Base-by-base conservation (phyloP, 2,113 vertebrate genomes). In the Aegotheles bennettii region DNA sequence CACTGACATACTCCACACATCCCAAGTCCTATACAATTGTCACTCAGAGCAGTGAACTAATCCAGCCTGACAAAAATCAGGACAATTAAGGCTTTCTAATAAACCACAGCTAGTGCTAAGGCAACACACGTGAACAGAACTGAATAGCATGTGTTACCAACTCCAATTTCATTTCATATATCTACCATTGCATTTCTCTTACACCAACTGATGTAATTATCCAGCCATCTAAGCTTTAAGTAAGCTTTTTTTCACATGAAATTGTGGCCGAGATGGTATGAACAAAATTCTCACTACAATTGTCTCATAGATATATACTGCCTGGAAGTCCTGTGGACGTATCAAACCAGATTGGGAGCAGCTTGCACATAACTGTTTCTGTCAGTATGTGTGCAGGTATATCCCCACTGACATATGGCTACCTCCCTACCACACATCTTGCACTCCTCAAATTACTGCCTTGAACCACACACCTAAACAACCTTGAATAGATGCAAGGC, bases 281-380 rank as follows among this genome's bases (percentile, higher is more conserved):
- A 7, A 64, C 7, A 70, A 89, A 6, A 29, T 45, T 3, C 10
- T 63, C 50, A 61, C 9, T 67, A 28, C 25, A 65, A 4, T 40
- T 59, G 13, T 42, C 45, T 33, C 9, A 4, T 24, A 13, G 29
- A 4, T 42, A 67, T 61, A 23, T 12, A 74, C 12, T 61, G 8
- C 36, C 60, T 74, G 29, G 19, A 91, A 50, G 18, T 50, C n/a
- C 14, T n/a, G 16, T 57, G 33, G 43, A 33, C 10, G 14, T 31
- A 50, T 3, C 33, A 45, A 83, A 85, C 13, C 35, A 79, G 31
- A 51, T 3, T 31, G 42, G 63, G 9, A 81, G 17, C 33, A 67
- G 42, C 29, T 50, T 68, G 19, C 25, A 56, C 3, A 11, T 36
- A 77, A 57, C n/a, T 0, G 0, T 36, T 40, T 56, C 54, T 21